Evolutionary conservation across 2,113 vertebrate genomes (phyloP), one percentile per base, ranked within the genome.

Genomic region (Oxygymnocypris stewartii): DNA sequence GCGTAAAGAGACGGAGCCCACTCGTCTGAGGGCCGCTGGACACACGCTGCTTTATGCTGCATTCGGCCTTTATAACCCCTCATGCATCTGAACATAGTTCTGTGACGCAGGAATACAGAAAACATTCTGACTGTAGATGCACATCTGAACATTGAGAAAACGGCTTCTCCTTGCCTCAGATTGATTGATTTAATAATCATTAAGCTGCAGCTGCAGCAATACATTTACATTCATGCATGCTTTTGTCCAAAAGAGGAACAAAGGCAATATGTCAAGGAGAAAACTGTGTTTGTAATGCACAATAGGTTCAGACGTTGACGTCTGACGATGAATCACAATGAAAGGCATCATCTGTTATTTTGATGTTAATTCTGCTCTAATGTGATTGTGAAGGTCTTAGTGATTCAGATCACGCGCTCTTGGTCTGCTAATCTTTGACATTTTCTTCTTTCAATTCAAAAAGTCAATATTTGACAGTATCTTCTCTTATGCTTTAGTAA

Each of bases 161-260:
- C 54, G 2, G 6, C 18, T 20, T 8, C 54, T 57, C 18, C 18
- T 57, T 2, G 16, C 3, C 4, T 59, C 57, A 59, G 57, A 59
- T 59, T 59, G 57, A 59, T 59, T 59, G 57, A 59, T 59, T 59
- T 59, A n/a, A 59, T 59, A 59, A 59, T 57, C 54, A 57, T 59
- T 59, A 3, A 23, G 57, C 57, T 59, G 57, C 20, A 10, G 57
- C 57, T 59, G 57, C 57, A n/a, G 10, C 57, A 4, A n/a, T 59
- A 4, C 23, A 59, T 59, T 59, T 9, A 2, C 20, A 23, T 59
- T 59, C 20, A 59, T 9, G 57, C 57, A 59, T 59, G 57, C 20
- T 59, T 59, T 59, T 1, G n/a, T 59, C 57, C 57, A 10, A 59
- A 59, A 59, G 57, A 59, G 57, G 57, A 59, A 59, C 57, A 59